These are phyloP conservation scores for Platalea minor DNA, from an alignment of 2,797 vertebrate genomes.

Conservation along the genomic window DNA sequence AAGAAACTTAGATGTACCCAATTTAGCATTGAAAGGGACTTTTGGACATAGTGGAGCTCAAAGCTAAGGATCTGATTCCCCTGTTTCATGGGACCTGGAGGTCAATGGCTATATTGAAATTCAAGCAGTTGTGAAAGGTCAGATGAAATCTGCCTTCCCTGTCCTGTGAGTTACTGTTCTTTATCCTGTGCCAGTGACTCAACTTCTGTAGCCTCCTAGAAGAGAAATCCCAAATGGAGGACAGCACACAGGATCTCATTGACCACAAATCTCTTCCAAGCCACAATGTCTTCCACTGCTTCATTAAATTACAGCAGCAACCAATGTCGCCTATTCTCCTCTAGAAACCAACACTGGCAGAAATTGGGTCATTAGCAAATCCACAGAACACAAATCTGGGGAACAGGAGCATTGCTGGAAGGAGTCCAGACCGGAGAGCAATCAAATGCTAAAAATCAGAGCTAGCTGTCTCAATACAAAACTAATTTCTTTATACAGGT, in stretches of 20 bases:
- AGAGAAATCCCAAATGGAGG: not conserved
- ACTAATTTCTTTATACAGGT: not conserved
- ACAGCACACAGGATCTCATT: not conserved
- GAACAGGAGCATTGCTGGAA: not conserved
- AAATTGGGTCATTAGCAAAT: not conserved
- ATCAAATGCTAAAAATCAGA: not conserved
- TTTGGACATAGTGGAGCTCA: not conserved
- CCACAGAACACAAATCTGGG: not conserved
- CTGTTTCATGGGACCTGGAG: not conserved
- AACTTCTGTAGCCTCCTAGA: not conserved
- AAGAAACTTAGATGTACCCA: not conserved
- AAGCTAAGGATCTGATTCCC: not conserved
- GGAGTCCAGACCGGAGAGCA: not conserved
- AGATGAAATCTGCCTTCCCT: not conserved
- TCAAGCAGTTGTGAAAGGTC: not conserved
- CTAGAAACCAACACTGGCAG: not conserved
- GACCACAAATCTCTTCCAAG: not conserved
- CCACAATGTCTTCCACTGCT: not conserved
- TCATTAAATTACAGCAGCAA: not conserved
- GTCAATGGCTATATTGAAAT: not conserved
- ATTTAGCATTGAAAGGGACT: not conserved
- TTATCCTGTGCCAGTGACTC: not conserved
- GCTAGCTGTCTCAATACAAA: not conserved
- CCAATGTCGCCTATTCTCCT: not conserved
- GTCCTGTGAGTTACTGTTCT: not conserved